A percentile compares a stretch with the other conserved stretches of the same genome.
phyloP scores from a whole-genome alignment of 2,888 invertebrate genomes.

The Dicyrtoma fusca region DNA sequence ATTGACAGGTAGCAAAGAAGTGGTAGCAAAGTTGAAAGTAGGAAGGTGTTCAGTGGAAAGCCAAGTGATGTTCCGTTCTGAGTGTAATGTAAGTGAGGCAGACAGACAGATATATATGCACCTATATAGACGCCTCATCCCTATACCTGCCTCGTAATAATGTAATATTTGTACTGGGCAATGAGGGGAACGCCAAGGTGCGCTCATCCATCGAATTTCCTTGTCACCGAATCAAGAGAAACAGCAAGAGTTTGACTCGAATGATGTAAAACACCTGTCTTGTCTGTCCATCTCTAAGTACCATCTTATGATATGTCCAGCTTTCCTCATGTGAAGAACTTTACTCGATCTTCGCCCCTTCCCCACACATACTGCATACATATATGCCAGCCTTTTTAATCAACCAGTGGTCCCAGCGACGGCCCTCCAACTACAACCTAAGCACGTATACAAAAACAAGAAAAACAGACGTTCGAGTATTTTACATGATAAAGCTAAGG shows the following conservation, averaged over 20 bases:
- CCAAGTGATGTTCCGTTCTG: not conserved
- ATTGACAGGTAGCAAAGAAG: conserved; percentile 23
- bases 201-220: too few species aligned
- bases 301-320: conserved; percentile 1
- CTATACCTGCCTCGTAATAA: too few species aligned
- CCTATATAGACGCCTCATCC: too few species aligned
- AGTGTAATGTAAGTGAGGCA: not conserved
- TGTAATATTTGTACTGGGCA: too few species aligned
- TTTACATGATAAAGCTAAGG: conserved; percentile 13
- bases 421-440: too few species aligned
- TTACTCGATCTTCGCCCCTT: not conserved
- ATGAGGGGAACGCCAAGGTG: too few species aligned
- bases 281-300: conserved; percentile 22
- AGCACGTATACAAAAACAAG: not conserved
- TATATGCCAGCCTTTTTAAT: not conserved
- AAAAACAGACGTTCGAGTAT: not conserved
- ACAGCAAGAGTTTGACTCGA: conserved; percentile 13
- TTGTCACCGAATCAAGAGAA: conserved; percentile 20
- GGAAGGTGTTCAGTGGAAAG: not conserved
- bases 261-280: conserved; percentile 29
- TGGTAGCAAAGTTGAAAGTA: not conserved
- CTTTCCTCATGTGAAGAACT: not conserved
- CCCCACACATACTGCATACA: too few species aligned
- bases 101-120: too few species aligned
- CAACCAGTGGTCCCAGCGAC: too few species aligned